Evolutionary conservation across 2,888 invertebrate genomes (phyloP).

Genomic region (Agonopterix subpropinquella): DNA sequence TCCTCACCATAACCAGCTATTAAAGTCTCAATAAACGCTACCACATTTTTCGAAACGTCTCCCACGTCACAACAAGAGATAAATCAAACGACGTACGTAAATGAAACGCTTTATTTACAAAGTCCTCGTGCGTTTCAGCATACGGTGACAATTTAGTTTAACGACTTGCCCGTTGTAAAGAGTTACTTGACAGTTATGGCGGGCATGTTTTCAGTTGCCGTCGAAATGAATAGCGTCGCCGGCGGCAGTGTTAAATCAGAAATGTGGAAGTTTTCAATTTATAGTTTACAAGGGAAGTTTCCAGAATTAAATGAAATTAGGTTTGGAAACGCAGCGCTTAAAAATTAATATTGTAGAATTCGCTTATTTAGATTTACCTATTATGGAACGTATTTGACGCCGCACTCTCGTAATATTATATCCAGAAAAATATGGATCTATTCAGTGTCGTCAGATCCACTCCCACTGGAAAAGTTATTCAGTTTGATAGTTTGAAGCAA

Average conservation of each 20-base stretch:
- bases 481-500: too few species aligned
- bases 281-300: too few species aligned
- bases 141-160: slow-evolving; percentile 73
- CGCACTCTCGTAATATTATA: too few species aligned
- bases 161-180: slow-evolving; percentile 63
- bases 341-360: too few species aligned
- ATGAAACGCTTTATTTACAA: slow-evolving; percentile 40
- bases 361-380: too few species aligned
- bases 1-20: slow-evolving; percentile 14
- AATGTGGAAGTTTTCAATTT: too few species aligned
- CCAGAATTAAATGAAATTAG: too few species aligned
- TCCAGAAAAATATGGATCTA: too few species aligned
- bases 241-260: not conserved
- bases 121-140: slow-evolving; percentile 42
- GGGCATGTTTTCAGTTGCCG: slow-evolving; percentile 36
- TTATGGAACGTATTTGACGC: too few species aligned
- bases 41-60: slow-evolving; percentile 42
- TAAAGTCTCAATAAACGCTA: slow-evolving; percentile 44
- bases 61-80: slow-evolving; percentile 41
- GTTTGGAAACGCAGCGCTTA: too few species aligned
- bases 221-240: not conserved
- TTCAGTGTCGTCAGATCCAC: too few species aligned
- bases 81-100: slow-evolving; percentile 38
- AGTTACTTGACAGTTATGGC: slow-evolving; percentile 74
- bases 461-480: too few species aligned